Evolutionary conservation across 2,113 vertebrate genomes (phyloP), one percentile per base, ranked within the genome.

Genomic region (Oncorhynchus clarkii): DNA sequence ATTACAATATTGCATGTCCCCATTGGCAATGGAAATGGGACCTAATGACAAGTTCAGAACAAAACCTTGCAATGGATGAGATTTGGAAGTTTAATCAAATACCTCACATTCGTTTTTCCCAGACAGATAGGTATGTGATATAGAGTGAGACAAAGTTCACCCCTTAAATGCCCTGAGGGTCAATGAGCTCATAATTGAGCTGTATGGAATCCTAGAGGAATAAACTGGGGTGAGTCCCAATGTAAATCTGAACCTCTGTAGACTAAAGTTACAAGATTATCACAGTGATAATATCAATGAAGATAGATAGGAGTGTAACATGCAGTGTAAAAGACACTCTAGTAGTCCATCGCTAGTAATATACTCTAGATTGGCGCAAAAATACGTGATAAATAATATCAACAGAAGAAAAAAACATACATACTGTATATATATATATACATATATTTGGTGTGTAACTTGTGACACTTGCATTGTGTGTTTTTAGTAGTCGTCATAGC

Each of bases 91-190:
- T 59, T 68, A 80, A 75, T 70, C 68, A 70, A 49, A 39, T 76
- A 12, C 70, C 71, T 49, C 66, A 51, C 62, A 75, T 72, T 75
- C 29, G 48, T 77, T 74, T 67, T 57, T 57, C 62, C 68, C 78
- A 87, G 86, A 90, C 89, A 82, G 78, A 67, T 74, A 67, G 79
- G 88, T 90, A 90, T 90, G 73, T 68, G 89, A 91, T 91, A 90
- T 83, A 78, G 75, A 83, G 79, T 90, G 83, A 89, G 87, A 89
- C 81, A 87, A 89, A 89, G 88, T 87, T 90, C 84, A 85, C 72
- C 69, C 80, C 69, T 78, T 83, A 85, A 84, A 8, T 65, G 51
- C 83, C 91, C 80, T 5, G 27, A 2, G 89, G 91, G 74, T 29
- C 68, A 71, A 88, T 92, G 89, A 92, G 88, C 86, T 91, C 91